These are phyloP conservation scores for Orchesella cincta DNA, from an alignment of 1,140 invertebrate genomes.

Conservation along the genomic window DNA sequence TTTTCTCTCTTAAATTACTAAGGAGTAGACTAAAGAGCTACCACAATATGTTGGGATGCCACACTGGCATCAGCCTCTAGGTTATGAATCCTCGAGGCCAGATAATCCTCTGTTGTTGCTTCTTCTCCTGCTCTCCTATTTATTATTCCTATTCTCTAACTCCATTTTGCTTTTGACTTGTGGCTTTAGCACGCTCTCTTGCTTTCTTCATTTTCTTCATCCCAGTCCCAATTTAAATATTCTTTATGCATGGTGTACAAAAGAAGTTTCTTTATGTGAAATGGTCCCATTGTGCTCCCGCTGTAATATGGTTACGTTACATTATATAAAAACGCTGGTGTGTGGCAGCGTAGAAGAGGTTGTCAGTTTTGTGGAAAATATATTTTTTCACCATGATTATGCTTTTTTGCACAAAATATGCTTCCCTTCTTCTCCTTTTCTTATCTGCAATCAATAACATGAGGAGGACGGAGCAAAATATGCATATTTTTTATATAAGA, in stretches of 20 bases:
- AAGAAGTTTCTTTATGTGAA: too few relatives aligned
- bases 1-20: not conserved
- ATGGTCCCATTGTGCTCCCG: too few relatives aligned
- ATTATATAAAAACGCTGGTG: too few relatives aligned
- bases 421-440: not conserved
- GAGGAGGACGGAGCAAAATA: too few relatives aligned
- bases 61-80: not conserved
- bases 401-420: not conserved
- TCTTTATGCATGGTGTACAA: slow-evolving; percentile 17
- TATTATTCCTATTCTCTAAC: not conserved
- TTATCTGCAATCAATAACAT: not conserved
- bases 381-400: too few relatives aligned
- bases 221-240: slow-evolving; percentile 18
- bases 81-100: slow-evolving; percentile 21
- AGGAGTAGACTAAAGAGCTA: not conserved
- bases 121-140: not conserved
- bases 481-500: not conserved
- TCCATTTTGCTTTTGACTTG: slow-evolving; percentile 19
- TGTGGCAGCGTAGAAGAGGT: too few relatives aligned
- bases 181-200: slow-evolving; percentile 2
- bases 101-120: not conserved
- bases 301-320: too few relatives aligned
- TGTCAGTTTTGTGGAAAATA: too few relatives aligned
- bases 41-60: not conserved
- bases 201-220: slow-evolving; percentile 6